Conservation (phyloP, 2,888 invertebrate species). For the Lasioglossum figueresi region DNA sequence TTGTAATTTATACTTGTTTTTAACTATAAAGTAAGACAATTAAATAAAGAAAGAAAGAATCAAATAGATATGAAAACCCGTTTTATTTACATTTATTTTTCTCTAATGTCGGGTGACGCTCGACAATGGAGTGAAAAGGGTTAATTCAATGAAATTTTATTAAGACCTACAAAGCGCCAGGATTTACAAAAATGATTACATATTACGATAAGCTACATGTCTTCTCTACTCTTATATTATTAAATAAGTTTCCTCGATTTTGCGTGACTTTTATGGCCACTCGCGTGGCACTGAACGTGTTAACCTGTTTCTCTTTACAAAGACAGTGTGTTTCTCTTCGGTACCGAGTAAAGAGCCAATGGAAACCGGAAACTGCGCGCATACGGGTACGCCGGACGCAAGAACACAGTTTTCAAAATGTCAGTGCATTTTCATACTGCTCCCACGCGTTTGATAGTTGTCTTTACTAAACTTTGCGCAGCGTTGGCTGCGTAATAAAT, state of each 20-base stretch:
- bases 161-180: no score
- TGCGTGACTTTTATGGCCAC: neutral
- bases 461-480: neutral
- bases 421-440: neutral
- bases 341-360: neutral
- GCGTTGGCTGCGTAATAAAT: neutral
- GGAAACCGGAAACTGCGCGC: neutral
- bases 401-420: neutral
- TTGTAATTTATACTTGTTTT: no score
- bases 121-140: no score
- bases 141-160: no score
- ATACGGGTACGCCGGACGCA: neutral
- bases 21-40: no score
- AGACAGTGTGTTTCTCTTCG: neutral
- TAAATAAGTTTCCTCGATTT: neutral
- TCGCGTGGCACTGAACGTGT: neutral
- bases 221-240: neutral
- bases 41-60: no score
- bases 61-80: no score
- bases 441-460: neutral
- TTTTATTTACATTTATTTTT: no score
- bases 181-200: no score
- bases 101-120: no score
- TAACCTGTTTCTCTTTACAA: neutral
- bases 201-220: neutral